Conservation (phyloP, 53 echinoderm and acorn worm species). For the Echinarachnius parma region DNA sequence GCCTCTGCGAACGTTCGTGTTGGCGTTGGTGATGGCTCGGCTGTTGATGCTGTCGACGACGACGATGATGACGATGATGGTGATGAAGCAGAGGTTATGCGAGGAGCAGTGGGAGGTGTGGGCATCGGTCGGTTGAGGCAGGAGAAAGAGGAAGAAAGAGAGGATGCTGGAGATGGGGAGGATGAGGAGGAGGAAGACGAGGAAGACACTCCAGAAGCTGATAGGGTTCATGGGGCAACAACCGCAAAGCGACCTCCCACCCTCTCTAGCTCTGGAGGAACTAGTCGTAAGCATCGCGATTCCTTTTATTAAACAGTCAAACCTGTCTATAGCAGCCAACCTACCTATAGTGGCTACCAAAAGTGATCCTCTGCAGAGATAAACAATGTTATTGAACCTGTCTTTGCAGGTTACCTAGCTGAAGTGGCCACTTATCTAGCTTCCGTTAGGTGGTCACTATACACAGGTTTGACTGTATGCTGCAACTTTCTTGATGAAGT, state of each 20-base stretch:
- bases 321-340: too few species aligned
- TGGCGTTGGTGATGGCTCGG: not conserved
- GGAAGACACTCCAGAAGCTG: slow-evolving; percentile 38
- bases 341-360: too few species aligned
- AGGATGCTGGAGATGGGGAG: not conserved
- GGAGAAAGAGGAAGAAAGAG: not conserved
- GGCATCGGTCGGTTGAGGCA: not conserved
- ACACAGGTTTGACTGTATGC: too few species aligned
- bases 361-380: too few species aligned
- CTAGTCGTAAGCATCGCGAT: slow-evolving; percentile 13
- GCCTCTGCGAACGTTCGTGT: too few species aligned
- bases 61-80: slow-evolving; percentile 44
- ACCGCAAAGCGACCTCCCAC: not conserved
- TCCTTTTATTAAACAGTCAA: too few species aligned
- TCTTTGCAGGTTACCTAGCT: too few species aligned
- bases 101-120: slow-evolving; percentile 27
- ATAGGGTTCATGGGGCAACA: slow-evolving; percentile 1
- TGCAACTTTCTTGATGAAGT: too few species aligned
- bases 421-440: too few species aligned
- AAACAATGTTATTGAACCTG: too few species aligned
- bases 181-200: slow-evolving; percentile 29
- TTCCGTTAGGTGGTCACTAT: too few species aligned
- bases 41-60: slow-evolving; percentile 40
- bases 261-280: slow-evolving; percentile 34
- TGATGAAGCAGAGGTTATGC: slow-evolving; percentile 6